Conservation (phyloP, 2,797 vertebrate genomes). For the Aulostomus chinensis region DNA sequence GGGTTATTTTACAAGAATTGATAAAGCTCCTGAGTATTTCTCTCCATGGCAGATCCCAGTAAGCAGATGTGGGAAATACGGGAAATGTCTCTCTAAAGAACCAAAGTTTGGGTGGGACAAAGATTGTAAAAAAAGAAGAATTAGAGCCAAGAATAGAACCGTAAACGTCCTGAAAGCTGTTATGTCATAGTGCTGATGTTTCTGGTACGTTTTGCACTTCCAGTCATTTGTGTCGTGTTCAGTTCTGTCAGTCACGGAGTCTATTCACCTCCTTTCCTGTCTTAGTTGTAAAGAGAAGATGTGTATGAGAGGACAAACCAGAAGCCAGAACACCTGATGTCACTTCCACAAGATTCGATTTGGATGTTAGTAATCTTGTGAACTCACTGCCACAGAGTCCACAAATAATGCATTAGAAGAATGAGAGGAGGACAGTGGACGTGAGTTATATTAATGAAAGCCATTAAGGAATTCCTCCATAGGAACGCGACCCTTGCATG, state of each 20-base stretch:
- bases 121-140: too few species aligned
- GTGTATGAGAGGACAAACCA: constrained; percentile 1
- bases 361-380: constrained; percentile 40
- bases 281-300: constrained; percentile 6
- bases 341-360: constrained; percentile 45
- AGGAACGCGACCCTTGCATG: constrained; percentile 32
- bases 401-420: constrained; percentile 56
- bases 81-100: neutral
- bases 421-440: constrained; percentile 19
- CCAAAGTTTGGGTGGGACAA: too few species aligned
- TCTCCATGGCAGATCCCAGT: neutral
- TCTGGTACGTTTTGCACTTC: too few species aligned
- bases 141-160: too few species aligned
- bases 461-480: constrained; percentile 58
- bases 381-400: constrained; percentile 37
- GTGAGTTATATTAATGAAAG: constrained; percentile 67
- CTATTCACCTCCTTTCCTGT: too few species aligned
- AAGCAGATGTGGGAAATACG: neutral
- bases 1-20: neutral
- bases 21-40: neutral
- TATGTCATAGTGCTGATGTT: too few species aligned
- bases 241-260: too few species aligned
- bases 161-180: too few species aligned
- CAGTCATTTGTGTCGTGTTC: too few species aligned
- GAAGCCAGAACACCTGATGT: constrained; percentile 24